Conservation (phyloP, 2,888 invertebrate species). For the Sinopyrophorus schimmeli region DNA sequence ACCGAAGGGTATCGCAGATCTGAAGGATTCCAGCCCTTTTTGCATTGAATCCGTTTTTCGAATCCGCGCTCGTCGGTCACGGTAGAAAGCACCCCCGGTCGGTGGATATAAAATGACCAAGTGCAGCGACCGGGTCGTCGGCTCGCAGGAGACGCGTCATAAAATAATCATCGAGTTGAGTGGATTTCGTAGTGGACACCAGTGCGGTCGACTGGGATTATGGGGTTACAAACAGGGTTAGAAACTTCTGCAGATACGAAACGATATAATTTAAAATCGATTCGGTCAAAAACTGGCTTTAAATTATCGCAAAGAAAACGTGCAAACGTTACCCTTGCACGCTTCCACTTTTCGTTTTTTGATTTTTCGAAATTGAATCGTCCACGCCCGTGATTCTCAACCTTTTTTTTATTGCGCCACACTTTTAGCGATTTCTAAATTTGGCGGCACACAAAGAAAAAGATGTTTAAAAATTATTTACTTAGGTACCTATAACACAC, state of each 20-base stretch:
- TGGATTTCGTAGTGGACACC: constrained; percentile 22
- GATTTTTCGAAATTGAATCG: too few relatives aligned
- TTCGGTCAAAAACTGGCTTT: constrained; percentile 8
- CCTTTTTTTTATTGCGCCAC: too few relatives aligned
- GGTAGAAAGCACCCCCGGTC: constrained; percentile 9
- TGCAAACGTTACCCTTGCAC: too few relatives aligned
- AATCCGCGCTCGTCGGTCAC: constrained; percentile 14
- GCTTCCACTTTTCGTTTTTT: too few relatives aligned
- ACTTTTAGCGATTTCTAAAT: too few relatives aligned
- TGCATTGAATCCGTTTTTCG: constrained; percentile 19
- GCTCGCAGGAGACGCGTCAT: constrained; percentile 18
- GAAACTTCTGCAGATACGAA: constrained; percentile 17
- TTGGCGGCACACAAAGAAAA: too few relatives aligned
- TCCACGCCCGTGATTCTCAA: too few relatives aligned
- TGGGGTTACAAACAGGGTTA: too few relatives aligned
- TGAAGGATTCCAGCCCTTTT: constrained; percentile 18
- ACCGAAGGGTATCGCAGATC: constrained; percentile 10
- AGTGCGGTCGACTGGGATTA: too few relatives aligned
- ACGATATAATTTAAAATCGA: constrained; percentile 16
- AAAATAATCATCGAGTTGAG: constrained; percentile 26
- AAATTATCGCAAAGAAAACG: constrained; percentile 5
- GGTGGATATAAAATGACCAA: constrained; percentile 17
- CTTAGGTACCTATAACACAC: too few relatives aligned
- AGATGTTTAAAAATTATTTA: too few relatives aligned
- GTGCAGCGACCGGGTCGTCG: constrained; percentile 10